Evolutionary conservation across 2,888 invertebrate species (phyloP).

Genomic region (Stegana nigrithorax): DNA sequence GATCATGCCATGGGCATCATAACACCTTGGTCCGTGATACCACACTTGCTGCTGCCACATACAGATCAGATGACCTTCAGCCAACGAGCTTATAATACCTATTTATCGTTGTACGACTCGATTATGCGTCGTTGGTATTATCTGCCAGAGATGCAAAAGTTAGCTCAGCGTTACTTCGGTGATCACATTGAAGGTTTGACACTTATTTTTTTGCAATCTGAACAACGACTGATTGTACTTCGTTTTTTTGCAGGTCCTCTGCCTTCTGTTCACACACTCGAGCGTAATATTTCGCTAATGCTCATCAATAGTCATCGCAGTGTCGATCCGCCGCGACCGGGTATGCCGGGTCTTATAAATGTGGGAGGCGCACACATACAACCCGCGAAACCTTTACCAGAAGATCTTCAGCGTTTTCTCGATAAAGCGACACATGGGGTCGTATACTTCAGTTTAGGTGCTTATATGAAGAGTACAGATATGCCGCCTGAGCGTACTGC

Average conservation of each 20-base stretch:
- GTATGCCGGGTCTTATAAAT: constrained; percentile 65
- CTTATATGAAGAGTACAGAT: constrained; percentile 67
- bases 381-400: constrained; percentile 57
- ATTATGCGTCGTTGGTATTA: constrained; percentile 62
- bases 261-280: constrained; percentile 68
- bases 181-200: constrained; percentile 53
- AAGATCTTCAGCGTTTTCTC: constrained; percentile 62
- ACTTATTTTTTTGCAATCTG: no score
- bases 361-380: constrained; percentile 67
- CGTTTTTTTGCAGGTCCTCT: constrained; percentile 55
- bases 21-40: constrained; percentile 66
- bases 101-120: constrained; percentile 61
- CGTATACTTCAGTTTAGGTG: constrained; percentile 70
- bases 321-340: constrained; percentile 69
- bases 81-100: constrained; percentile 65
- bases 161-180: constrained; percentile 64
- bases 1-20: constrained; percentile 66
- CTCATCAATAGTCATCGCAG: constrained; percentile 71
- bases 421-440: constrained; percentile 68
- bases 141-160: constrained; percentile 64
- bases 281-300: constrained; percentile 70
- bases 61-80: constrained; percentile 67
- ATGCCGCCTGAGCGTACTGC: constrained; percentile 67
- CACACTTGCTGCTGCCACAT: constrained; percentile 62
- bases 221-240: not conserved